Percentiles rank a stretch among this genome's conserved stretches.
Conservation (phyloP, 1,140 invertebrate species). For the Drosophila novamexicana region DNA sequence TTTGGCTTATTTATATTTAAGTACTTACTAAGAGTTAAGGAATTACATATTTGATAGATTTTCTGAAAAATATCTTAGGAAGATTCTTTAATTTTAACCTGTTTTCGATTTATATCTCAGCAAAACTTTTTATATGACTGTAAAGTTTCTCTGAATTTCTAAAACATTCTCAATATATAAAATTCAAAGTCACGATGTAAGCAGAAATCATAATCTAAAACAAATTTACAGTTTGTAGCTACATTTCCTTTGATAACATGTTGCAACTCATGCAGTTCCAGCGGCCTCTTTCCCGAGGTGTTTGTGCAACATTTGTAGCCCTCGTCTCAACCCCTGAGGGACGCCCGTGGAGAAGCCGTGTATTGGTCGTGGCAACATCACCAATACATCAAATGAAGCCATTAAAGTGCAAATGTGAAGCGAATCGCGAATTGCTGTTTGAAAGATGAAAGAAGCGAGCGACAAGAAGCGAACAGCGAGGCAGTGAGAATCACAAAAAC, state of each 20-base stretch:
- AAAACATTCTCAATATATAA: not conserved
- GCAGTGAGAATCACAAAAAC: not conserved
- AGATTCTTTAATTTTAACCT: too few species aligned
- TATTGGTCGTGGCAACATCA: conserved; percentile 37
- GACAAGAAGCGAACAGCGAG: not conserved
- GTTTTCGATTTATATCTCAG: not conserved
- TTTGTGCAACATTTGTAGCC: conserved; percentile 5
- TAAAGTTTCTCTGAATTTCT: not conserved
- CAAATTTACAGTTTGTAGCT: conserved; percentile 10
- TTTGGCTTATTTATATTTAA: too few species aligned
- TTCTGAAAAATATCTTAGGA: too few species aligned
- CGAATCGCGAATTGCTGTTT: conserved; percentile 67
- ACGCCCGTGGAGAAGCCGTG: not conserved
- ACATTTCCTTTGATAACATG: conserved; percentile 1
- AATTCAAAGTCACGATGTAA: conserved; percentile 2
- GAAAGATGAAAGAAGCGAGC: conserved; percentile 37
- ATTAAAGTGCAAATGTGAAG: conserved; percentile 80
- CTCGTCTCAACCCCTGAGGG: not conserved
- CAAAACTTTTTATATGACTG: not conserved
- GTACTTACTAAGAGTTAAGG: too few species aligned
- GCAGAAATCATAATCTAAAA: conserved; percentile 6
- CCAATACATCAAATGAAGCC: conserved; percentile 66
- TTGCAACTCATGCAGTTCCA: conserved; percentile 21
- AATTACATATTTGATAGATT: too few species aligned
- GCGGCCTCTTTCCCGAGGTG: not conserved